Percentiles rank a stretch among this genome's conserved stretches.
These are phyloP conservation scores for Podarcis raffonei DNA, from an alignment of 2,113 vertebrate species.

Conservation along the genomic window DNA sequence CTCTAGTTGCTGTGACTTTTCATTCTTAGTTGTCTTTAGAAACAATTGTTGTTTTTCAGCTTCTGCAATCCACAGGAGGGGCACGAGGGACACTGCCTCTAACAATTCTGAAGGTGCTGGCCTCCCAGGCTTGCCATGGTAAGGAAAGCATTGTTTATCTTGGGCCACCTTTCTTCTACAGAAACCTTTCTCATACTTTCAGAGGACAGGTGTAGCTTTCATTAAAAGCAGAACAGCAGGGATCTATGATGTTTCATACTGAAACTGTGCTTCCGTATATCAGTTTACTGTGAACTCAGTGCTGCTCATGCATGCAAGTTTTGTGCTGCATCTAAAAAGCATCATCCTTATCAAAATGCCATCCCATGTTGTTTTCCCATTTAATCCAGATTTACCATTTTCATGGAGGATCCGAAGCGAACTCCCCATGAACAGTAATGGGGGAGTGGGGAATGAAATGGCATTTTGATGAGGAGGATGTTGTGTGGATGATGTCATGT, in stretches of 20 bases:
- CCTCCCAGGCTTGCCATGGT: conserved; percentile 97
- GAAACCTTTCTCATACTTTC: not conserved
- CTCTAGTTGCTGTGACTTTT: not conserved
- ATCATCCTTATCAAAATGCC: too few species aligned
- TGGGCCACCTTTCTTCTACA: not conserved
- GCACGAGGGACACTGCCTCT: conserved; percentile 85
- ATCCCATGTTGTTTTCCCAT: too few species aligned
- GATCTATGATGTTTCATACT: not conserved
- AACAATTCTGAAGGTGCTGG: conserved; percentile 90
- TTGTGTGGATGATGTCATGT: too few species aligned
- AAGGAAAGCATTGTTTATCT: conserved; percentile 47
- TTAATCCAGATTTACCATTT: too few species aligned
- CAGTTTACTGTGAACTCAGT: too few species aligned
- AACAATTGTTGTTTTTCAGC: conserved; percentile 69
- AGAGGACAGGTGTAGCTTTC: not conserved
- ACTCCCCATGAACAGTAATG: not conserved
- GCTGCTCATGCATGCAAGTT: too few species aligned
- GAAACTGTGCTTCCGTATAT: not conserved
- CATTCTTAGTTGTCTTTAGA: not conserved
- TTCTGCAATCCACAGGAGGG: conserved; percentile 85
- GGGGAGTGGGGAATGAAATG: not conserved
- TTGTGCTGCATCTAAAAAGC: too few species aligned
- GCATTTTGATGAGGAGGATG: not conserved
- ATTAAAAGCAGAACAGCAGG: not conserved
- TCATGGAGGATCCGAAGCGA: too few species aligned